Conservation (phyloP, 2,888 invertebrate species). For the Scotopteryx bipunctaria region DNA sequence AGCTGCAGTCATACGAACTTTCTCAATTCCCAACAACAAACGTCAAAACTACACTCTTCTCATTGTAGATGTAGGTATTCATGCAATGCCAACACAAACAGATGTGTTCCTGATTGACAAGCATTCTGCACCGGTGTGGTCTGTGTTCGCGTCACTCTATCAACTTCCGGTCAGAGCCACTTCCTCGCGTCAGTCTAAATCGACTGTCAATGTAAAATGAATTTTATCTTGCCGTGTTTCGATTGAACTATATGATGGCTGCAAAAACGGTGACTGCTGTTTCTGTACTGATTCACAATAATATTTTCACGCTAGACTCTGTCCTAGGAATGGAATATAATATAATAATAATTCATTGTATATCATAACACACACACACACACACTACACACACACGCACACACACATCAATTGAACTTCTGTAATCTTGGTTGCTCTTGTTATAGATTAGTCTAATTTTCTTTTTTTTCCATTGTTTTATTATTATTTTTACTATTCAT, state of each 20-base stretch:
- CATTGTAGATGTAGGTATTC: constrained; percentile 11
- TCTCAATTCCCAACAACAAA: constrained; percentile 9
- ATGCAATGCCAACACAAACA: constrained; percentile 20
- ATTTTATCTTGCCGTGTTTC: background rate
- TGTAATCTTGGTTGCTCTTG: too few species aligned
- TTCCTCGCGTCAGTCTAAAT: constrained; percentile 2
- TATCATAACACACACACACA: too few species aligned
- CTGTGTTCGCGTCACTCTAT: constrained; percentile 15
- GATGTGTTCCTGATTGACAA: constrained; percentile 23
- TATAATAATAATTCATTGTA: too few species aligned
- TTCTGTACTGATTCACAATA: too few species aligned
- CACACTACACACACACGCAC: too few species aligned
- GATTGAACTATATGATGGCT: background rate
- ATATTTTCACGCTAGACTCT: too few species aligned
- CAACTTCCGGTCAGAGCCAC: constrained; percentile 6
- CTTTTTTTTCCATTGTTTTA: too few species aligned
- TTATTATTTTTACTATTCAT: too few species aligned
- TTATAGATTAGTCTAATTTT: too few species aligned
- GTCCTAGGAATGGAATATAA: too few species aligned
- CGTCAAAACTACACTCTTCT: constrained; percentile 11
- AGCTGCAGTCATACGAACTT: constrained; percentile 22
- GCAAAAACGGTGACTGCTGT: background rate
- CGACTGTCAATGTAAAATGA: background rate
- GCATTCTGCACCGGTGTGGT: constrained; percentile 15
- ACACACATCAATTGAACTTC: too few species aligned